phyloP scores from a whole-genome alignment of 2,888 invertebrate genomes.

The Andrena chrysosceles region DNA sequence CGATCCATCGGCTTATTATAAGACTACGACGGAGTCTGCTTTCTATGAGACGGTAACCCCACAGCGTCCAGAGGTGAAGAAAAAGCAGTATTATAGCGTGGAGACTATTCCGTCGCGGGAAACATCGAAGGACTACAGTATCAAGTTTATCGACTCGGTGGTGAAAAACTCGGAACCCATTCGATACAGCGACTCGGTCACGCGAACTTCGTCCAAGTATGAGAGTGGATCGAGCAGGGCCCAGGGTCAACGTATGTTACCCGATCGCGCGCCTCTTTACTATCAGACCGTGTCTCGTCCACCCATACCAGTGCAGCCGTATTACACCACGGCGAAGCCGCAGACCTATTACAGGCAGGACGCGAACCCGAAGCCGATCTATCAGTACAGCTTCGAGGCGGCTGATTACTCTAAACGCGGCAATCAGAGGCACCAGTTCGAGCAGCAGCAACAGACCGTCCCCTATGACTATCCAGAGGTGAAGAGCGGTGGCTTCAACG shows the following conservation, averaged over 20 bases:
- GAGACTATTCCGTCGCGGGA: conserved; percentile 68
- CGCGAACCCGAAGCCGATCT: conserved; percentile 87
- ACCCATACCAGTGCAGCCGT: conserved; percentile 66
- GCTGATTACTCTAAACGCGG: conserved; percentile 84
- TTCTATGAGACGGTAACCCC: conserved; percentile 67
- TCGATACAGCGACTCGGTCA: conserved; percentile 69
- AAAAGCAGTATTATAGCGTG: conserved; percentile 72
- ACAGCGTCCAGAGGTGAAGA: conserved; percentile 50
- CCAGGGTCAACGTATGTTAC: conserved; percentile 73
- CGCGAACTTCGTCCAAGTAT: conserved; percentile 60
- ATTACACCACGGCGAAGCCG: conserved; percentile 73
- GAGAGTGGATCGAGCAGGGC: conserved; percentile 58
- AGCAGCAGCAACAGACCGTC: conserved; percentile 66
- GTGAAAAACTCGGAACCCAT: conserved; percentile 76
- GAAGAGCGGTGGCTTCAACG: conserved; percentile 35
- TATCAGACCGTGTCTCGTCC: conserved; percentile 75
- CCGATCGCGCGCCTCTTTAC: conserved; percentile 72
- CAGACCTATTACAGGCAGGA: conserved; percentile 69
- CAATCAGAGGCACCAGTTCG: conserved; percentile 60
- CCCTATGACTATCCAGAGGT: conserved; percentile 76
- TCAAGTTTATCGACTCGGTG: conserved; percentile 76
- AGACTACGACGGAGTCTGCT: conserved; percentile 75
- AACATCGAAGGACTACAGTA: conserved; percentile 73
- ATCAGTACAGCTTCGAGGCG: conserved; percentile 91
- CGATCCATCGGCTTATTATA: conserved; percentile 71